Base-by-base conservation (phyloP, 2,888 invertebrate genomes). In the Ariolimax columbianus region DNA sequence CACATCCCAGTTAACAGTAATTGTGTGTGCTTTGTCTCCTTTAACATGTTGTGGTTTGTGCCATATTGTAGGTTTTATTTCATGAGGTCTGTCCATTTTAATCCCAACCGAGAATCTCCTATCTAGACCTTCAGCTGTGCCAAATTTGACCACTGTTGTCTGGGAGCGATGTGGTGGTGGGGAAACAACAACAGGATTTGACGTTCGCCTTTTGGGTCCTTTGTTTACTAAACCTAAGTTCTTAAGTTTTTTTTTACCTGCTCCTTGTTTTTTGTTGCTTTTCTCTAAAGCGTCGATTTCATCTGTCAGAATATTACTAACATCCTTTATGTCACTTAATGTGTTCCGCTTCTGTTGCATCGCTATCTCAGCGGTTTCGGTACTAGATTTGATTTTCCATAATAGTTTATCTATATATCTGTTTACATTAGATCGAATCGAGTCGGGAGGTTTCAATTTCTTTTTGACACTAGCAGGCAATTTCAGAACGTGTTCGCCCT, bases 1-100 rank as follows among this genome's bases (percentile, higher is more conserved):
- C 0, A 78, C 36, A 36, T 78, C 78, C 77, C 83, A 78, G 55
- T 70, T 38, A 51, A 83, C 70, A 17, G 83, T 83, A 7, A 75
- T 43, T 19, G 2, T n/a, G 38, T 83, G 83, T 9, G 14, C 43
- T 7, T 43, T 43, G 19, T 36, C 30, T 9, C 30, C 30, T n/a
- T 6, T 0, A 0, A 0, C n/a, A 43, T n/a, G 11, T 6, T 33
- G 6, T 38, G 9, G 30, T 43, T n/a, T 68, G 11, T 47, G 30
- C 17, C 23, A 7, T 3, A n/a, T 30, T 1, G n/a, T 3, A 68
- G 1, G 30, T 33, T 26, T 33, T 14, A n/a, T 0, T 30, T 47
- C n/a, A 2, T 43, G n/a, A 9, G 23, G 6, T 47, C 40, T 66
- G 23, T 68, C 80, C 23, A 47, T 30, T 43, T 68, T 68, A 7